Base-by-base conservation (phyloP, 2,797 vertebrate species). In the Muscicapa striata region DNA sequence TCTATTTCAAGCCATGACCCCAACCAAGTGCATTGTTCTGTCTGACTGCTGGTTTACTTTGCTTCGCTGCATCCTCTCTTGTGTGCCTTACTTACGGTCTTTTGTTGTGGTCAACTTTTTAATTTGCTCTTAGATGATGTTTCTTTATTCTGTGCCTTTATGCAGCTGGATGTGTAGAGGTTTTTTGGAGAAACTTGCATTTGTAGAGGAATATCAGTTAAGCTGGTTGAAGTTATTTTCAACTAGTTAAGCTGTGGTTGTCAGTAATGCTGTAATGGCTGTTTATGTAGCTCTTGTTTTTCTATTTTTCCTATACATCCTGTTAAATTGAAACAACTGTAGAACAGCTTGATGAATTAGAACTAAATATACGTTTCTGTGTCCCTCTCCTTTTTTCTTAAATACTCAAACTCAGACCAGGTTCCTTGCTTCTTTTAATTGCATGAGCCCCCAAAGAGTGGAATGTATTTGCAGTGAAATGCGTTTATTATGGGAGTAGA, bases 221-320 rank as follows among this genome's bases (percentile, higher is more conserved):
- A 79, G 24, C 3, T 57, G 24, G 4, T 20, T 81, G 77, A 72
- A 94, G 86, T 93, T 90, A 61, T 22, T 86, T 86, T 63, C 41
- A 78, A 27, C 30, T 77, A 46, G 23, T 83, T 81, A 45, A 57
- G 24, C 83, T 78, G 54, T 51, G 52, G 26, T 77, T 90, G 30
- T 54, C 62, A n/a, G 45, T 34, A 80, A 13, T 77, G 30, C 20
- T 46, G 45, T 74, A 77, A 48, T n/a, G 55, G 24, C 48, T 85
- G 27, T 87, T 87, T 79, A 38, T 46, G 26, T 63, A 75, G 85
- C 38, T 94, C 15, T 16, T 64, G 26, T 57, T 94, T 70, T 76
- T 22, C 5, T 69, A 5, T 8, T 72, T 72, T 36, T 5, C 59
- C 11, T 1, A 13, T 69, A 21, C 27, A 17, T 66, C 9, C 19